These are phyloP conservation scores for Pachyseris speciosa DNA, from an alignment of 64 coral and sea anemone genomes.

Conservation along the genomic window DNA sequence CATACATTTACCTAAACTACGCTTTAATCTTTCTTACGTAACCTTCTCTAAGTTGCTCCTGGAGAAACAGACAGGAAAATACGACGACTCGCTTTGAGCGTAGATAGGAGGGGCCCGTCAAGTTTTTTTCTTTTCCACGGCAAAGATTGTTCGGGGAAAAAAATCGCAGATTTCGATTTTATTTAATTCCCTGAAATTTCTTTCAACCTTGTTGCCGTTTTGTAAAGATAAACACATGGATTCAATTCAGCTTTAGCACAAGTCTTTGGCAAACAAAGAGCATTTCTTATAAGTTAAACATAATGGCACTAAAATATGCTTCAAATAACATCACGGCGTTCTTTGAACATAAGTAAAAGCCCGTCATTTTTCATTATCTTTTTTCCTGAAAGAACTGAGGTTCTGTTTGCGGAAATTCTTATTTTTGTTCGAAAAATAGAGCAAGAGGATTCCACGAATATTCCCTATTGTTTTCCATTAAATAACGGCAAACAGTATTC, in stretches of 20 bases:
- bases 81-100: too few species aligned
- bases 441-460: conserved; percentile 9
- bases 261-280: neutral
- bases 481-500: neutral
- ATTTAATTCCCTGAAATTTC: too few species aligned
- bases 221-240: too few species aligned
- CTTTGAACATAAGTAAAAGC: neutral
- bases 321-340: neutral
- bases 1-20: too few species aligned
- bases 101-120: too few species aligned
- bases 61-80: too few species aligned
- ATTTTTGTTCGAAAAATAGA: neutral
- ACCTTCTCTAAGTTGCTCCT: too few species aligned
- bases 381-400: neutral
- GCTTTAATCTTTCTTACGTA: too few species aligned
- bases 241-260: neutral
- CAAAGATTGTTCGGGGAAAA: too few species aligned
- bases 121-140: too few species aligned
- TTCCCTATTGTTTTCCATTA: neutral
- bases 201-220: too few species aligned
- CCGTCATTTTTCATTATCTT: neutral
- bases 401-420: neutral
- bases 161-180: too few species aligned
- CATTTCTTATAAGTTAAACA: neutral
- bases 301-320: neutral